A percentile compares a stretch with the other conserved stretches of the same genome.
phyloP scores from a whole-genome alignment of 2,797 vertebrate species.

The Rhynchonycteris naso region DNA sequence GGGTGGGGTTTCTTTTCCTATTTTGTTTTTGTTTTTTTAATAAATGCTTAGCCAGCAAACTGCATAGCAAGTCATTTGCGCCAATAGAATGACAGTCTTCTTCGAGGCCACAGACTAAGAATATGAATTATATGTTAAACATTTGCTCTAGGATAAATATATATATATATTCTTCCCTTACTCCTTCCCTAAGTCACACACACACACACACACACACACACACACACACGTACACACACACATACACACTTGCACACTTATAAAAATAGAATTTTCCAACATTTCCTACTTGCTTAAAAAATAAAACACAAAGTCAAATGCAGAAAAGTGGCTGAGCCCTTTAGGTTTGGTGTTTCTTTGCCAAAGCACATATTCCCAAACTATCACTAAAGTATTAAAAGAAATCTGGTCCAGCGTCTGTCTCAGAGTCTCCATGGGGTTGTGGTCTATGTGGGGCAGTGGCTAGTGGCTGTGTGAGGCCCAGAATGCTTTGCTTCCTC shows the following conservation, averaged over 20 bases:
- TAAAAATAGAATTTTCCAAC: constrained; percentile 52
- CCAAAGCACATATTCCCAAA: constrained; percentile 50
- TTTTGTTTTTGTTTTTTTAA: background rate
- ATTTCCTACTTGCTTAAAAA: constrained; percentile 43
- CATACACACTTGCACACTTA: background rate
- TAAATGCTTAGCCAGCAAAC: constrained; percentile 24
- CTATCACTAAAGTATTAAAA: background rate
- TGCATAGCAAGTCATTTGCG: constrained; percentile 14
- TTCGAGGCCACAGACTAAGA: constrained; percentile 27
- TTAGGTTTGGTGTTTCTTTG: constrained; percentile 48
- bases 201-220: background rate
- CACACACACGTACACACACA: background rate
- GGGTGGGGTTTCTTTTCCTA: background rate
- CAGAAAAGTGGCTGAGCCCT: constrained; percentile 59
- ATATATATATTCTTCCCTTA: background rate
- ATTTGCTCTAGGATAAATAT: background rate
- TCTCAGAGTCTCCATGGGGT: background rate
- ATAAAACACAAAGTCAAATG: constrained; percentile 31
- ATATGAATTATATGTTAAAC: constrained; percentile 46
- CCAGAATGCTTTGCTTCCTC: background rate
- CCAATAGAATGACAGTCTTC: constrained; percentile 53
- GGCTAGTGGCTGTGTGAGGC: background rate
- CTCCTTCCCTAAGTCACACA: background rate
- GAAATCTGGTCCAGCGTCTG: background rate
- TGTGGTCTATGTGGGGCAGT: background rate